These are phyloP conservation scores for Sepiola atlantica DNA, from an alignment of 2,888 invertebrate species.

Conservation along the genomic window DNA sequence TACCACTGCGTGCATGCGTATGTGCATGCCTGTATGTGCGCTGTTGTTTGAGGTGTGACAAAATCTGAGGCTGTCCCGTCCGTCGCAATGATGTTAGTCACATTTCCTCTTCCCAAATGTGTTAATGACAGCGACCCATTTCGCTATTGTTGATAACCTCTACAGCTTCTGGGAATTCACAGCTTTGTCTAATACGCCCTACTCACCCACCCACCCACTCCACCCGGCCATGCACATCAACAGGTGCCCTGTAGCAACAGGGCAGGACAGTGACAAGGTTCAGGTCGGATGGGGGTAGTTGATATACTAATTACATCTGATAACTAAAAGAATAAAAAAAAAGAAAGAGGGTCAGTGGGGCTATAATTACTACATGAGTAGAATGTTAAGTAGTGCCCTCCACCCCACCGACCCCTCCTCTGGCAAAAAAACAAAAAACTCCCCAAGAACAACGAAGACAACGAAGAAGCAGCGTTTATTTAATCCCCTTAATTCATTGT, in stretches of 20 bases:
- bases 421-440: too few relatives aligned
- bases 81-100: not conserved
- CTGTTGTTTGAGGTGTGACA: too few relatives aligned
- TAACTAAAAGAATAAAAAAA: not conserved
- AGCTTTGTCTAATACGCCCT: not conserved
- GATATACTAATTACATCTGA: not conserved
- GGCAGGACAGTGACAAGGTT: not conserved
- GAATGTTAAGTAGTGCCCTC: not conserved
- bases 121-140: not conserved
- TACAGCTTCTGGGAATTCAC: not conserved
- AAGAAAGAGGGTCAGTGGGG: too few relatives aligned
- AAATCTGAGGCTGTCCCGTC: not conserved
- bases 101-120: not conserved
- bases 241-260: not conserved
- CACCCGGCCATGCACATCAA: not conserved
- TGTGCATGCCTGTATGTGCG: not conserved
- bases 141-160: not conserved
- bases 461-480: too few relatives aligned
- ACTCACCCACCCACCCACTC: not conserved
- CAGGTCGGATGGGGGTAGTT: not conserved
- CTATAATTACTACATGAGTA: not conserved
- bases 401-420: too few relatives aligned
- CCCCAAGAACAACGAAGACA: too few relatives aligned
- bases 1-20: not conserved
- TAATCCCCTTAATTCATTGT: too few relatives aligned